Evolutionary conservation across 2,797 vertebrate genomes (phyloP).

Genomic region (Adrianichthys oophorus): DNA sequence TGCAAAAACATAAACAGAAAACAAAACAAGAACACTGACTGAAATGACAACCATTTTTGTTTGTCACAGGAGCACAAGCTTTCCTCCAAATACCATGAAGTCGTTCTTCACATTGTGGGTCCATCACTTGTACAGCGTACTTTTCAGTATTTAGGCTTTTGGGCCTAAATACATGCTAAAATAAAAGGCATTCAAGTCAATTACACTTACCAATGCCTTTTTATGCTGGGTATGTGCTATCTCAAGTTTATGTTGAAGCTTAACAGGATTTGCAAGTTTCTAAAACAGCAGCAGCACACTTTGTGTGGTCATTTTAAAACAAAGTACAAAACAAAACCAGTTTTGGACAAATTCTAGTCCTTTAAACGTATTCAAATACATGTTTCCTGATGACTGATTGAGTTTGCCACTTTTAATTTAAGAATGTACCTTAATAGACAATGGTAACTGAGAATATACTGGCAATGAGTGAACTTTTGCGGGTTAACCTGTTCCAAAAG

Average conservation of each 20-base stretch:
- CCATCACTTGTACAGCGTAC: slow-evolving; percentile 6
- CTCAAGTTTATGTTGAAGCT: not conserved
- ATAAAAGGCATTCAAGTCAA: slow-evolving; percentile 36
- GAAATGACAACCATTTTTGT: slow-evolving; percentile 23
- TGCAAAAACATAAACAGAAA: not conserved
- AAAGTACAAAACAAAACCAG: slow-evolving; percentile 34
- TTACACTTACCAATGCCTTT: slow-evolving; percentile 33
- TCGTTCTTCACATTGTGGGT: slow-evolving; percentile 23
- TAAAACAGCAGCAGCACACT: slow-evolving; percentile 5
- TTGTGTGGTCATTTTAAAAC: slow-evolving; percentile 30
- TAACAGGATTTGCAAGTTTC: slow-evolving; percentile 22
- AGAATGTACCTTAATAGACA: too few relatives aligned
- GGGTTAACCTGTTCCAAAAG: too few relatives aligned
- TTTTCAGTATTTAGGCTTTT: slow-evolving; percentile 15
- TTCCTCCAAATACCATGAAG: slow-evolving; percentile 19
- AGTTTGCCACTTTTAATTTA: too few relatives aligned
- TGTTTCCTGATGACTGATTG: slow-evolving; percentile 22
- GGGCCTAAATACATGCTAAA: slow-evolving; percentile 33
- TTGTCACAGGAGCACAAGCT: slow-evolving; percentile 1
- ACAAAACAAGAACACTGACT: not conserved
- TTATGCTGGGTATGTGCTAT: slow-evolving; percentile 30
- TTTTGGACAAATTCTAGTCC: slow-evolving; percentile 54
- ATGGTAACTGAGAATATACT: too few relatives aligned
- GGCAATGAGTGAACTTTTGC: too few relatives aligned
- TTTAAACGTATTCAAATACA: slow-evolving; percentile 37